phyloP scores from a whole-genome alignment of 2,113 vertebrate species.

The Nyctibius bracteatus region DNA sequence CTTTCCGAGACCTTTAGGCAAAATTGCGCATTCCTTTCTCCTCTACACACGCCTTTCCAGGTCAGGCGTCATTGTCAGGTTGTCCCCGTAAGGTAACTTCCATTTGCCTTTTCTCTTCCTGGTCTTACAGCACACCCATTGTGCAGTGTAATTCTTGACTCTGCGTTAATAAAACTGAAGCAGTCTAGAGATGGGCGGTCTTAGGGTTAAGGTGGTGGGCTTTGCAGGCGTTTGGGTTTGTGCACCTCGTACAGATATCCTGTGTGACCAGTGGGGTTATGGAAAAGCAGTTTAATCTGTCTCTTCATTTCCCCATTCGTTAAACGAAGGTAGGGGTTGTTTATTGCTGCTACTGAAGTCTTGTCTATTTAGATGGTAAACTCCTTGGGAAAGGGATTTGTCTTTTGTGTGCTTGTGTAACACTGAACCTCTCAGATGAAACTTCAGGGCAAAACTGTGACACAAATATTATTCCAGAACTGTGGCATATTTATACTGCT shows the following conservation, averaged over 20 bases:
- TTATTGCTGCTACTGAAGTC: background rate
- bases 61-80: background rate
- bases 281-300: background rate
- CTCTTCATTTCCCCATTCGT: background rate
- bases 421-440: background rate
- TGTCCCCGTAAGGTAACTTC: background rate
- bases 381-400: background rate
- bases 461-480: background rate
- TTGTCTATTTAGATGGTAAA: background rate
- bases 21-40: background rate
- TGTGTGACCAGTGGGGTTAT: background rate
- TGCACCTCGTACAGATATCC: background rate
- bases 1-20: background rate
- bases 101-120: background rate
- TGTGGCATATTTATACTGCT: fast-evolving
- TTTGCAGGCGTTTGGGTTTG: background rate
- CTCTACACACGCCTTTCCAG: background rate
- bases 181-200: background rate
- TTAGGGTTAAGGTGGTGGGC: background rate
- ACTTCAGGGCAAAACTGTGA: background rate
- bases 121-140: fast-evolving
- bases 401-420: background rate
- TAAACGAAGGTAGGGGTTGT: background rate
- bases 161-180: background rate
- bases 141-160: background rate